A percentile compares a stretch with the other conserved stretches of the same genome.
Evolutionary conservation across 2,113 vertebrate genomes (phyloP).

Genomic region (Bubo scandiacus): DNA sequence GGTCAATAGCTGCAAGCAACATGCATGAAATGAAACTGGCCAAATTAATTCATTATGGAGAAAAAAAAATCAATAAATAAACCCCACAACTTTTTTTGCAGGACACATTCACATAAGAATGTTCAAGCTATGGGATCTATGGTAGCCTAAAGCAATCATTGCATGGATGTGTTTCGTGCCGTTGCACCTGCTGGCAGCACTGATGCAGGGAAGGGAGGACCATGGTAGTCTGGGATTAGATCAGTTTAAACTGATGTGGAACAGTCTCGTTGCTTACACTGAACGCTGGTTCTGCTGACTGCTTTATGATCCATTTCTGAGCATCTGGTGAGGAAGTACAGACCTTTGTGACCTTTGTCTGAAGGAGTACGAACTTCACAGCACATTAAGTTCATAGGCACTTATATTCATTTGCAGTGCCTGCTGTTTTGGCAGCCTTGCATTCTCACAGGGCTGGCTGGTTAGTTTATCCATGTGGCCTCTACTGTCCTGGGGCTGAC

Average conservation of each 20-base stretch:
- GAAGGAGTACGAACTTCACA: background rate
- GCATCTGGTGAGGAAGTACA: background rate
- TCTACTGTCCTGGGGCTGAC: background rate
- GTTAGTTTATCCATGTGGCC: background rate
- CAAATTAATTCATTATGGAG: background rate
- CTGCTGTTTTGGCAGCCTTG: background rate
- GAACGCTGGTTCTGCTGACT: background rate
- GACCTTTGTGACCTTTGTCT: background rate
- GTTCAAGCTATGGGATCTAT: background rate
- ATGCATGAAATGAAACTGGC: background rate
- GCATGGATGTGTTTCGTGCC: background rate
- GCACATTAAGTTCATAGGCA: background rate
- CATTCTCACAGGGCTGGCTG: background rate
- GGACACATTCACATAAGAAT: background rate
- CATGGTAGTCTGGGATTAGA: background rate
- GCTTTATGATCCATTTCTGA: background rate
- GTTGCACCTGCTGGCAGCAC: background rate
- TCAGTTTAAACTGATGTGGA: background rate
- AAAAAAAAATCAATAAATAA: background rate
- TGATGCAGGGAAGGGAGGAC: background rate
- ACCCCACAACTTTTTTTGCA: background rate
- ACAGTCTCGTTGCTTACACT: background rate
- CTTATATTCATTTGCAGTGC: background rate
- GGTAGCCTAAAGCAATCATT: background rate
- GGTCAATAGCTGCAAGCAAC: background rate